Base-by-base conservation (phyloP, 2,888 invertebrate species). In the Drosophila formosana region DNA sequence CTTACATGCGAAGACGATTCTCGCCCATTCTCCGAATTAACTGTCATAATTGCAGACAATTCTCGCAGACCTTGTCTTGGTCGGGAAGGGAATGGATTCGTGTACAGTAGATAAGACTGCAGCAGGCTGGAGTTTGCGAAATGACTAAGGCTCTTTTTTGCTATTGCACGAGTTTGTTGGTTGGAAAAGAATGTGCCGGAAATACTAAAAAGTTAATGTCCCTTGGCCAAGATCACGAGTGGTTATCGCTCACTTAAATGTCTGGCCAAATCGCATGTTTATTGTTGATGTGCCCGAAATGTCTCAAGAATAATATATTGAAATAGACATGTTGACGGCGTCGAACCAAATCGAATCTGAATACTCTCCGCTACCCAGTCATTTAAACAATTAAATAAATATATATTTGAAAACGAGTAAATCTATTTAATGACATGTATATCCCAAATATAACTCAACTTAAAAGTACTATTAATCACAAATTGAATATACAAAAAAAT, bases 91-190 rank as follows among this genome's bases (percentile, higher is more conserved):
- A 18, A 18, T 5, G 50, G 49, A 25, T 37, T n/a, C 34, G 11
- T 11, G 11, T 4, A 37, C 4, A 37, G 4, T 37, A 67, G 81
- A 81, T 82, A 85, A 87, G 66, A 67, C 76, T 87, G 84, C 66
- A 81, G 81, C 65, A 79, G 61, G 41, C 11, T 41, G 62, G 45
- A 30, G 50, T 81, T 83, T 86, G 64, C 41, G 30, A 32, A 82
- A 46, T 87, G 88, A 87, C 79, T 81, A 84, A 87, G 53, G 41
- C 49, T 28, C 34, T 47, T 47, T n/a, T 37, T 37, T 41, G 26
- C 30, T 34, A 13, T 9, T 30, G 8, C 46, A 25, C 49, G 43
- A 47, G 39, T 25, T 13, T 30, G 41, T 9, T 45, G 46, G 43
- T 30, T 25, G 26, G 23, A 13, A 8, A 13, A 8, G 6, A 28